Evolutionary conservation across 1,140 invertebrate genomes (phyloP).

Genomic region (Drosophila obscura): DNA sequence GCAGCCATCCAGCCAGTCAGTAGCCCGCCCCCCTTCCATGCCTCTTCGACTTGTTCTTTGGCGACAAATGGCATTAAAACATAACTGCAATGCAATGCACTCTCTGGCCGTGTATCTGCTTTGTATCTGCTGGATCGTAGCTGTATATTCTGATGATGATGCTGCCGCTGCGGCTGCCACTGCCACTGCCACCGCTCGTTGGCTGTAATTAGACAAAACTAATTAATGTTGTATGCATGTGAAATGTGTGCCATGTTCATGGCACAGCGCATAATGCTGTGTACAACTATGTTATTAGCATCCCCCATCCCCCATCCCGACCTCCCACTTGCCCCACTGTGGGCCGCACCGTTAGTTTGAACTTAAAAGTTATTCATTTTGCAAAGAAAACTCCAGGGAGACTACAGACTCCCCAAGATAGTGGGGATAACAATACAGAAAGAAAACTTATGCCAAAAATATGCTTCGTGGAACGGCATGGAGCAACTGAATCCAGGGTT

Average conservation of each 20-base stretch:
- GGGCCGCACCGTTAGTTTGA: slow-evolving; percentile 15
- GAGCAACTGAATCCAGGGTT: not conserved
- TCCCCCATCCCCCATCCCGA: slow-evolving; percentile 6
- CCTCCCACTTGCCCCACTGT: slow-evolving; percentile 1
- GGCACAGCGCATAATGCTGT: slow-evolving; percentile 1
- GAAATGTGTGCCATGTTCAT: slow-evolving; percentile 57
- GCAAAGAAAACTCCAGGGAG: not conserved
- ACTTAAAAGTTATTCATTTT: slow-evolving; percentile 45
- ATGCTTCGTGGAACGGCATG: slow-evolving; percentile 10
- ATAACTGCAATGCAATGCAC: slow-evolving; percentile 46
- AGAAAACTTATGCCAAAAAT: slow-evolving; percentile 6
- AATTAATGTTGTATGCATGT: slow-evolving; percentile 61
- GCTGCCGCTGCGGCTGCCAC: not conserved
- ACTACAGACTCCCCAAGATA: not conserved
- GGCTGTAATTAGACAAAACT: slow-evolving; percentile 70
- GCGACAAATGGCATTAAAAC: slow-evolving; percentile 59
- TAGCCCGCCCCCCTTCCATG: slow-evolving; percentile 19
- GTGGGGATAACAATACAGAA: not conserved
- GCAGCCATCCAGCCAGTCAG: slow-evolving; percentile 39
- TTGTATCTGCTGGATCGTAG: slow-evolving; percentile 43
- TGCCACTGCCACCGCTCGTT: slow-evolving; percentile 7
- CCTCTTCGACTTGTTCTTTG: slow-evolving; percentile 45
- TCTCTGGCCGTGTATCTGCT: slow-evolving; percentile 13
- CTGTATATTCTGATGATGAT: slow-evolving; percentile 36
- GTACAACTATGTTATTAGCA: slow-evolving; percentile 47